A percentile compares a stretch with the other conserved stretches of the same genome.
phyloP scores from a whole-genome alignment of 2,797 vertebrate genomes.

The Tokudaia muenninki region DNA sequence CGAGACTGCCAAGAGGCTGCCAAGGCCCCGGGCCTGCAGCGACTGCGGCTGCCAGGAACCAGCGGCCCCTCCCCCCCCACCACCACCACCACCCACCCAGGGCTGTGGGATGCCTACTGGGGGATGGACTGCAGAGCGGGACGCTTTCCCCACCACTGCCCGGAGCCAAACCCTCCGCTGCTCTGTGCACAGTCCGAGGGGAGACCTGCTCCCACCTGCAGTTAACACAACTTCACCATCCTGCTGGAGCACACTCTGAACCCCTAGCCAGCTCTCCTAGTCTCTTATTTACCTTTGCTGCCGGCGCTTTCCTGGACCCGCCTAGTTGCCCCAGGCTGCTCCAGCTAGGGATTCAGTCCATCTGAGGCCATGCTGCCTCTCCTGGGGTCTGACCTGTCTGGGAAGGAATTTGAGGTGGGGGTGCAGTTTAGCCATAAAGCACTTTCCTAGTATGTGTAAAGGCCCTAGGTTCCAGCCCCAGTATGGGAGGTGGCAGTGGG shows the following conservation, averaged over 20 bases:
- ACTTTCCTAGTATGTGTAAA: background rate
- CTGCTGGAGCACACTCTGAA: background rate
- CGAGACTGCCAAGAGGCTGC: background rate
- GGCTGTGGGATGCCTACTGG: background rate
- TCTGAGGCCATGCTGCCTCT: background rate
- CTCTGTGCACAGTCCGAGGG: background rate
- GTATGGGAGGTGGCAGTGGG: background rate
- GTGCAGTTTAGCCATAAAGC: background rate
- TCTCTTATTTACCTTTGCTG: conserved; percentile 31
- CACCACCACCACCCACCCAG: background rate
- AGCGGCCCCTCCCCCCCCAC: background rate
- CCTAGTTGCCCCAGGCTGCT: background rate
- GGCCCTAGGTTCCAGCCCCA: background rate
- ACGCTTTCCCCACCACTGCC: background rate
- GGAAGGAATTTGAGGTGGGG: background rate
- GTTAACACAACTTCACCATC: background rate
- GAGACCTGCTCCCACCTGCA: background rate
- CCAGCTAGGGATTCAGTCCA: background rate
- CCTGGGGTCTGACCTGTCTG: background rate
- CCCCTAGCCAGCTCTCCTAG: background rate
- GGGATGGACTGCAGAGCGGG: background rate
- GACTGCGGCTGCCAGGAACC: background rate
- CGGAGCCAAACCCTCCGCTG: background rate
- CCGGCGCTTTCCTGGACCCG: background rate
- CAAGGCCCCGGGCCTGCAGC: conserved; percentile 26